phyloP scores from a whole-genome alignment of 2,888 invertebrate genomes.

The Nomada flava region DNA sequence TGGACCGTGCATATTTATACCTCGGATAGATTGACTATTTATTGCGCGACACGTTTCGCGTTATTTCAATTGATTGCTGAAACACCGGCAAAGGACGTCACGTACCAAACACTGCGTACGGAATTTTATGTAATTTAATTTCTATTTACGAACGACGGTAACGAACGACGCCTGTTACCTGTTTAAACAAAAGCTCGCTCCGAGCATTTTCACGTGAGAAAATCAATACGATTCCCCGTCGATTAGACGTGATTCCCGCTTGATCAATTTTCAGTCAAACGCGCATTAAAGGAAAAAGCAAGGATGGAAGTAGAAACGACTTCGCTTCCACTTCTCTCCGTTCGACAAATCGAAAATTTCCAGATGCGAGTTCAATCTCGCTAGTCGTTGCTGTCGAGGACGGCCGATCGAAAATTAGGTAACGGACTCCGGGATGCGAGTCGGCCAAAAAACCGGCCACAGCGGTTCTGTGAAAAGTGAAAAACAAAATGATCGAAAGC shows the following conservation, averaged over 20 bases:
- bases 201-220: too few species aligned
- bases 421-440: neutral
- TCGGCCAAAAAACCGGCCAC: neutral
- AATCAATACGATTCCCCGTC: too few species aligned
- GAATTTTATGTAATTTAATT: conserved; percentile 21
- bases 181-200: too few species aligned
- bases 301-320: conserved; percentile 25
- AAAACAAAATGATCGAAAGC: neutral
- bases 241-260: too few species aligned
- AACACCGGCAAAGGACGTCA: neutral
- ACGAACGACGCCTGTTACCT: too few species aligned
- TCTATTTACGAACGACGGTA: neutral
- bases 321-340: neutral
- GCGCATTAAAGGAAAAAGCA: neutral
- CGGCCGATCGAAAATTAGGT: neutral
- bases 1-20: conserved; percentile 1
- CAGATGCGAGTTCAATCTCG: neutral
- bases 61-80: conserved; percentile 2
- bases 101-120: neutral
- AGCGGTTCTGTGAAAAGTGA: neutral
- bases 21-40: conserved; percentile 43
- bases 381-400: neutral
- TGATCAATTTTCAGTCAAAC: conserved; percentile 1
- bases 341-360: neutral
- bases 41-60: conserved; percentile 10